phyloP scores from a whole-genome alignment of 2,113 vertebrate species.

The Callipepla squamata region DNA sequence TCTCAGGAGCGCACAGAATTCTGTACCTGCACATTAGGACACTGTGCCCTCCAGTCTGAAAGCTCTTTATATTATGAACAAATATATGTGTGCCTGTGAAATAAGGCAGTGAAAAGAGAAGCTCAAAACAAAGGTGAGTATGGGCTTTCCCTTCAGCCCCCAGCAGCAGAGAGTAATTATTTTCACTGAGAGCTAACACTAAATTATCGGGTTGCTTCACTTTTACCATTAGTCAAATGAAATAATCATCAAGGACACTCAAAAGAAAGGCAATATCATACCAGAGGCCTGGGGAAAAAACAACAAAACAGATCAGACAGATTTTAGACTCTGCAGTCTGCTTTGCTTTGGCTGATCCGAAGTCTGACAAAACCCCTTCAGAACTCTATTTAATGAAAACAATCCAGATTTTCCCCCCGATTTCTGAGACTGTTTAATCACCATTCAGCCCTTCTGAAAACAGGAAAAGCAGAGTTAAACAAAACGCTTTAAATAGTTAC shows the following conservation, averaged over 20 bases:
- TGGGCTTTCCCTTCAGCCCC: neutral
- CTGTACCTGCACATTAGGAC: neutral
- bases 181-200: neutral
- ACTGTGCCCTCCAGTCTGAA: neutral
- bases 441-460: neutral
- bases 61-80: fast-evolving
- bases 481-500: neutral
- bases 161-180: neutral
- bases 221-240: constrained; percentile 11
- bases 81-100: fast-evolving
- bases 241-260: neutral
- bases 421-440: neutral
- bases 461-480: neutral
- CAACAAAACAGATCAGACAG: neutral
- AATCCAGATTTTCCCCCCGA: neutral
- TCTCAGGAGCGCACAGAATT: neutral
- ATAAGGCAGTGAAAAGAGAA: neutral
- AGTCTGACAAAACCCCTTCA: neutral
- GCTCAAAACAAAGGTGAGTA: neutral
- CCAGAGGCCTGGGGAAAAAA: neutral
- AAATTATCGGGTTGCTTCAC: neutral
- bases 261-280: neutral
- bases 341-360: neutral
- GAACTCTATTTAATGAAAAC: neutral
- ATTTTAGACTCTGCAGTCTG: neutral